phyloP scores from a whole-genome alignment of 2,113 vertebrate genomes.

The Ictidomys tridecemlineatus region DNA sequence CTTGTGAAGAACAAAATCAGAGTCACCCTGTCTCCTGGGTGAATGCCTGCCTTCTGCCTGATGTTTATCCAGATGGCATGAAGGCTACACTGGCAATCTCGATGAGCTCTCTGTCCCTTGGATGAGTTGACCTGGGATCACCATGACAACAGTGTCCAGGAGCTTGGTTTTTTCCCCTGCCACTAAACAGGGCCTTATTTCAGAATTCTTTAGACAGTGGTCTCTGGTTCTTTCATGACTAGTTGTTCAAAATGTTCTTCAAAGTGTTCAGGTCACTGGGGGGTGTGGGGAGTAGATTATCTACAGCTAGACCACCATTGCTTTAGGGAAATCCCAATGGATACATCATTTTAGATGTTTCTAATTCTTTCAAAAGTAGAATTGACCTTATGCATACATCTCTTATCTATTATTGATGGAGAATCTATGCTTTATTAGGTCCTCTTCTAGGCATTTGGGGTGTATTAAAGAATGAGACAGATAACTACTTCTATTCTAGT shows the following conservation, averaged over 20 bases:
- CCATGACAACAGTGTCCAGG: constrained; percentile 56
- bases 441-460: neutral
- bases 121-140: neutral
- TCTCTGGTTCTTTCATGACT: neutral
- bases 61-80: constrained; percentile 44
- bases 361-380: neutral
- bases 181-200: constrained; percentile 14
- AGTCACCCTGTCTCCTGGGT: neutral
- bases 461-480: neutral
- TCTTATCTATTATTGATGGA: neutral
- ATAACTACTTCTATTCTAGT: neutral
- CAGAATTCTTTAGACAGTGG: neutral
- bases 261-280: neutral
- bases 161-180: neutral
- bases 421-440: neutral
- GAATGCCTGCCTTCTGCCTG: constrained; percentile 25
- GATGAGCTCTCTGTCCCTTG: neutral
- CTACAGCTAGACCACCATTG: neutral
- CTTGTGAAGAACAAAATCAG: neutral
- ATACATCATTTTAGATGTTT: neutral
- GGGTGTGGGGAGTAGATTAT: neutral
- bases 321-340: neutral
- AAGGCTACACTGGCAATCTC: neutral
- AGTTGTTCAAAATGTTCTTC: neutral
- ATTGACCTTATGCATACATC: neutral